phyloP scores from a whole-genome alignment of 2,888 invertebrate genomes.

The Choristoneura rosaceana region DNA sequence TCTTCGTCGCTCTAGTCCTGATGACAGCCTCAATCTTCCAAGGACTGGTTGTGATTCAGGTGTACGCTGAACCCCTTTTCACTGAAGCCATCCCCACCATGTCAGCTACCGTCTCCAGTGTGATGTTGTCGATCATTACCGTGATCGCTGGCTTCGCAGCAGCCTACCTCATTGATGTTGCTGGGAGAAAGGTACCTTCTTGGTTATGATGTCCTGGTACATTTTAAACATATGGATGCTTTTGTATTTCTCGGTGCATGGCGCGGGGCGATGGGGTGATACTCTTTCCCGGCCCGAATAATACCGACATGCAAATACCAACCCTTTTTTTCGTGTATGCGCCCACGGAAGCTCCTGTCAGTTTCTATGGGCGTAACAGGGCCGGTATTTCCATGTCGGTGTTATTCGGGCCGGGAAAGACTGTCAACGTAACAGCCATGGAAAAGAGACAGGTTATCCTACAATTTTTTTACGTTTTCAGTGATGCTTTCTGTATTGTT shows the following conservation, averaged over 20 bases:
- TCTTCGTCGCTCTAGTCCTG: conserved; percentile 30
- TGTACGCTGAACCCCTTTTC: conserved; percentile 54
- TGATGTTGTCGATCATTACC: conserved; percentile 50
- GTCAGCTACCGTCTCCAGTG: conserved; percentile 50
- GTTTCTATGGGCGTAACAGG: too few relatives aligned
- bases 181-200: conserved; percentile 48
- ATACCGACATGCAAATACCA: too few relatives aligned
- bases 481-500: too few relatives aligned
- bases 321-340: too few relatives aligned
- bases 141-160: conserved; percentile 47
- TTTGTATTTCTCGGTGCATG: not conserved
- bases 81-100: conserved; percentile 49
- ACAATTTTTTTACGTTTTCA: too few relatives aligned
- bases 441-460: too few relatives aligned
- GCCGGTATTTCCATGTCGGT: too few relatives aligned
- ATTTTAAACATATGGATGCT: not conserved
- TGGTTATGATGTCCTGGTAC: not conserved
- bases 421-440: too few relatives aligned
- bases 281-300: too few relatives aligned
- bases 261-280: not conserved
- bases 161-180: conserved; percentile 47
- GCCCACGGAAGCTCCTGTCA: too few relatives aligned
- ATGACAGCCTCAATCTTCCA: conserved; percentile 49
- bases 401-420: too few relatives aligned
- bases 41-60: conserved; percentile 53